Evolutionary conservation across 2,888 invertebrate genomes (phyloP).

Genomic region (Mallateleia sp.): DNA sequence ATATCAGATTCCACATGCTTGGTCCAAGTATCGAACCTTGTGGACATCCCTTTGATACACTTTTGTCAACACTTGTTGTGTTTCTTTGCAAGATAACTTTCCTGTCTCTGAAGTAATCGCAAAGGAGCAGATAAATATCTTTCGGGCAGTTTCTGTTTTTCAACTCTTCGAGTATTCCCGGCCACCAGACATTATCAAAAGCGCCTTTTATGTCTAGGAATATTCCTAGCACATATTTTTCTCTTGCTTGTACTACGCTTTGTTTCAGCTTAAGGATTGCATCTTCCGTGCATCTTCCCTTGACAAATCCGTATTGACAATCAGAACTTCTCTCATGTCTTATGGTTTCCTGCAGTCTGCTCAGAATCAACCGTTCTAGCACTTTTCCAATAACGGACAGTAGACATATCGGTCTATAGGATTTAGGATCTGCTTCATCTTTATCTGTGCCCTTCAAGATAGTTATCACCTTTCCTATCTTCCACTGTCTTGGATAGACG

Average conservation of each 20-base stretch:
- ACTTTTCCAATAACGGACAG: slow-evolving; percentile 57
- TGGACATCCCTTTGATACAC: slow-evolving; percentile 35
- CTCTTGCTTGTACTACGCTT: background rate
- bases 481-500: slow-evolving; percentile 49
- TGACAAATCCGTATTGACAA: slow-evolving; percentile 23
- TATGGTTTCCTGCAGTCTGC: background rate
- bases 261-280: slow-evolving; percentile 17
- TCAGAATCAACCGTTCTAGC: slow-evolving; percentile 49
- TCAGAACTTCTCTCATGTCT: slow-evolving; percentile 3
- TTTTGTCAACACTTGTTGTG: background rate
- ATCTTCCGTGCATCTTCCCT: slow-evolving; percentile 54
- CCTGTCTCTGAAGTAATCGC: slow-evolving; percentile 36
- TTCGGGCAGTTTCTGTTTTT: slow-evolving; percentile 35
- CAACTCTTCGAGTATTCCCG: slow-evolving; percentile 19
- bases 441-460: slow-evolving; percentile 47
- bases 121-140: slow-evolving; percentile 4
- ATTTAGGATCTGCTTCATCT: slow-evolving; percentile 24
- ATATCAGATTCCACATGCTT: slow-evolving; percentile 62
- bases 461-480: slow-evolving; percentile 17
- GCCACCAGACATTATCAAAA: slow-evolving; percentile 58
- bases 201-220: slow-evolving; percentile 50
- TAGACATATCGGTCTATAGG: slow-evolving; percentile 69
- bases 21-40: slow-evolving; percentile 47
- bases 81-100: slow-evolving; percentile 10
- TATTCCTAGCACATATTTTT: slow-evolving; percentile 38